These are phyloP conservation scores for Tychaedon coryphoeus DNA, from an alignment of 2,113 vertebrate species.

Conservation along the genomic window DNA sequence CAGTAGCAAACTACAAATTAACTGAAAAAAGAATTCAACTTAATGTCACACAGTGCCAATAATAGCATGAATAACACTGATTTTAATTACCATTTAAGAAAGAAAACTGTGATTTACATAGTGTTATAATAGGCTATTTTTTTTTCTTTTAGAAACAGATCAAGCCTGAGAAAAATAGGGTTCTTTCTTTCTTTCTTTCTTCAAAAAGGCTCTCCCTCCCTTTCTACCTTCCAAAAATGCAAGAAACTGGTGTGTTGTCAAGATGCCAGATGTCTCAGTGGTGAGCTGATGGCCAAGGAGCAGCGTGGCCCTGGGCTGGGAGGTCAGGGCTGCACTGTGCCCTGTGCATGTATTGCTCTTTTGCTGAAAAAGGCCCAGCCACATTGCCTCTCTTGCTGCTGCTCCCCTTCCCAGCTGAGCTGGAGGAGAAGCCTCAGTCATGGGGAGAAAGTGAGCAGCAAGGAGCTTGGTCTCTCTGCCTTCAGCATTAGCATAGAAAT, in stretches of 20 bases:
- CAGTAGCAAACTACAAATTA: conserved; percentile 59
- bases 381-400: not conserved
- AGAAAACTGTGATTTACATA: not conserved
- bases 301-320: not conserved
- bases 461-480: not conserved
- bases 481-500: not conserved
- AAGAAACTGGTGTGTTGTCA: not conserved
- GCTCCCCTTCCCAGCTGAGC: not conserved
- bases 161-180: not conserved
- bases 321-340: not conserved
- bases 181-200: not conserved
- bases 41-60: conserved; percentile 40
- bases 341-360: not conserved
- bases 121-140: not conserved
- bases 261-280: not conserved
- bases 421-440: not conserved
- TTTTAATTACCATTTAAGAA: conserved; percentile 39
- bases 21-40: conserved; percentile 17
- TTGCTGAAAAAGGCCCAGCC: not conserved
- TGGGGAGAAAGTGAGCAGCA: fast-evolving
- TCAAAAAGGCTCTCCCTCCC: not conserved
- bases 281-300: not conserved
- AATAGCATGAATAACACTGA: not conserved
- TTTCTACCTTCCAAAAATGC: fast-evolving
- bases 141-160: not conserved